A percentile compares a stretch with the other conserved stretches of the same genome.
These are phyloP conservation scores for Apodemia hepburni DNA, from an alignment of 2,888 invertebrate species.

Conservation along the genomic window DNA sequence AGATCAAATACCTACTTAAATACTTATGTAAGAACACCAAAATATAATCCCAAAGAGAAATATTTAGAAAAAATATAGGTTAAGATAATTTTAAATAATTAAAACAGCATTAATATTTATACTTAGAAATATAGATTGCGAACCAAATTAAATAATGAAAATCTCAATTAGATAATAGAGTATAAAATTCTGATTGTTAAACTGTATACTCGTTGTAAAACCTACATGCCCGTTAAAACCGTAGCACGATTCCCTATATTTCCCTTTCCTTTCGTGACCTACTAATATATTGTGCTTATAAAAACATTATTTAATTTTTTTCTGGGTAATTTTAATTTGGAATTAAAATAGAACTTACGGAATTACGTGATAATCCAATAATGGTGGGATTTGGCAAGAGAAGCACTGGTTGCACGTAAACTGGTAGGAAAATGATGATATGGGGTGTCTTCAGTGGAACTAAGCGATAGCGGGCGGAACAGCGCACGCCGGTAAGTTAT, in stretches of 20 bases:
- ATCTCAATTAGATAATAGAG: not conserved
- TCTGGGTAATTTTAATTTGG: not conserved
- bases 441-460: slow-evolving; percentile 4
- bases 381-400: slow-evolving; percentile 1
- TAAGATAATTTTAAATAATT: not conserved
- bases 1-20: not conserved
- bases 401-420: slow-evolving; percentile 8
- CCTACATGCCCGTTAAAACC: not conserved
- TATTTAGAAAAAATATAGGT: not conserved
- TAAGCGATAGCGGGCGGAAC: slow-evolving; percentile 4
- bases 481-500: slow-evolving; percentile 13
- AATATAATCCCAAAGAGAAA: not conserved
- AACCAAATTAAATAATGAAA: not conserved
- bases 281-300: slow-evolving; percentile 15
- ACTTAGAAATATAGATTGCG: not conserved
- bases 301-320: not conserved
- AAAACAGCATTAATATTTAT: not conserved
- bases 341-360: slow-evolving; percentile 23
- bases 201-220: not conserved
- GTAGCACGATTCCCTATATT: slow-evolving; percentile 21
- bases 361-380: slow-evolving; percentile 7
- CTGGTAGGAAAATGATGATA: slow-evolving; percentile 10
- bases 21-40: not conserved
- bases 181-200: not conserved
- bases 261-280: slow-evolving; percentile 34